Evolutionary conservation across 2,797 vertebrate species (phyloP), one percentile per base, ranked within the genome.

Genomic region (Buphagus erythrorhynchus): DNA sequence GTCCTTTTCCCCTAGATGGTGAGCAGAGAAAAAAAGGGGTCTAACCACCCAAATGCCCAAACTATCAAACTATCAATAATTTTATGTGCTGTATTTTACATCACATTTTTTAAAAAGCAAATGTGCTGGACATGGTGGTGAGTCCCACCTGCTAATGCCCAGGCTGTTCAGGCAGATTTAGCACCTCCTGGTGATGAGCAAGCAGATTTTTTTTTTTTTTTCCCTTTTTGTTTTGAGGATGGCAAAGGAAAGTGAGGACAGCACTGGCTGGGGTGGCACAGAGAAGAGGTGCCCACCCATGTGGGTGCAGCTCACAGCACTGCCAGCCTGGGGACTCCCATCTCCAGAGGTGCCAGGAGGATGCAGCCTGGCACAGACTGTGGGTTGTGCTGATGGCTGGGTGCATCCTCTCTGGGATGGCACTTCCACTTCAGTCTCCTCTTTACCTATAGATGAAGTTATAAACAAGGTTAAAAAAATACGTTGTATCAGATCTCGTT

Each of bases 401-500:
- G 35, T 40, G 42, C 49, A 54, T 48, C 24, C 48, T 42, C 18
- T 43, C 35, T 18, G 55, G 29, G 48, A 18, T 35, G 25, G 28
- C 49, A 35, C 10, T 48, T 28, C 58, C 45, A 52, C 20, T 55
- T 42, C 48, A 25, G 10, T n/a, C 38, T 36, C 49, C n/a, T 72
- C 33, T 40, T 52, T n/a, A 66, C 21, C 25, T 52, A 5, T 1
- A 42, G 33, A 17, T 52, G 9, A 40, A 28, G 43, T 35, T 58
- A 40, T 17, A 51, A 57, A 16, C 17, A 51, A 40, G 17, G 25
- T 22, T 31, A 7, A 71, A 83, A 45, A 46, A 31, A 35, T 12
- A 21, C 28, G 15, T 15, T 18, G 24, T 5, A 22, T 48, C 43
- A 48, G 8, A 48, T 46, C n/a, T 62, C 0, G 0, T 68, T 67